Conservation (phyloP, 2,797 vertebrate genomes). For the Serranus cabrilla region DNA sequence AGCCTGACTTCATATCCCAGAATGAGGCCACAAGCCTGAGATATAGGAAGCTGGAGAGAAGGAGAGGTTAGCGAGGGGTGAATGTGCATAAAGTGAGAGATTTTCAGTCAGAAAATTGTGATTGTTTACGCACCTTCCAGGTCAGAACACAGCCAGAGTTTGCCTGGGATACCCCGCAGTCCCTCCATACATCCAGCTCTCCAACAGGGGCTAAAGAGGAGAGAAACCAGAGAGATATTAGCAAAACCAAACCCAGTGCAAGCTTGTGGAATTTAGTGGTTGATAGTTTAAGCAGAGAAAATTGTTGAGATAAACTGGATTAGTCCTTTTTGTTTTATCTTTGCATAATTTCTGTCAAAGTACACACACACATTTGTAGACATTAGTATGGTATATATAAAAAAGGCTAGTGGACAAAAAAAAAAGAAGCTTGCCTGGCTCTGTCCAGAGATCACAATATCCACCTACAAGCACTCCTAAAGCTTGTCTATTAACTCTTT, state of each 20-base stretch:
- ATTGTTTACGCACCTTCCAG: conserved; percentile 80
- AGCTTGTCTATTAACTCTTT: no score
- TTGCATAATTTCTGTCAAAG: neutral
- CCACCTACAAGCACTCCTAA: no score
- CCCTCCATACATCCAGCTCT: conserved; percentile 81
- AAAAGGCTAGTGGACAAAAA: no score
- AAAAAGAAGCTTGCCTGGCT: no score
- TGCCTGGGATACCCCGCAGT: conserved; percentile 66
- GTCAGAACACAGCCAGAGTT: conserved; percentile 70
- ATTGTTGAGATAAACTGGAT: neutral
- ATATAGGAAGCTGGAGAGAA: conserved; percentile 59
- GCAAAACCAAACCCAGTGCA: neutral
- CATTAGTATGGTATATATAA: neutral
- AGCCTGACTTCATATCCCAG: conserved; percentile 69
- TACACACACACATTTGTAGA: neutral
- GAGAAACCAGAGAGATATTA: neutral
- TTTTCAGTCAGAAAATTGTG: neutral
- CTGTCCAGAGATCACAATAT: no score
- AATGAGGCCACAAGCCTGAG: conserved; percentile 72
- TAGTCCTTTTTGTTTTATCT: neutral
- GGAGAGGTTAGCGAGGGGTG: neutral
- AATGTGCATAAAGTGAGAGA: neutral
- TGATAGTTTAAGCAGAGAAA: conserved; percentile 3
- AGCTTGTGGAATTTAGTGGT: neutral
- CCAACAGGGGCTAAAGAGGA: conserved; percentile 77